phyloP scores from a whole-genome alignment of 2,797 vertebrate genomes.

The Ibycter americanus region DNA sequence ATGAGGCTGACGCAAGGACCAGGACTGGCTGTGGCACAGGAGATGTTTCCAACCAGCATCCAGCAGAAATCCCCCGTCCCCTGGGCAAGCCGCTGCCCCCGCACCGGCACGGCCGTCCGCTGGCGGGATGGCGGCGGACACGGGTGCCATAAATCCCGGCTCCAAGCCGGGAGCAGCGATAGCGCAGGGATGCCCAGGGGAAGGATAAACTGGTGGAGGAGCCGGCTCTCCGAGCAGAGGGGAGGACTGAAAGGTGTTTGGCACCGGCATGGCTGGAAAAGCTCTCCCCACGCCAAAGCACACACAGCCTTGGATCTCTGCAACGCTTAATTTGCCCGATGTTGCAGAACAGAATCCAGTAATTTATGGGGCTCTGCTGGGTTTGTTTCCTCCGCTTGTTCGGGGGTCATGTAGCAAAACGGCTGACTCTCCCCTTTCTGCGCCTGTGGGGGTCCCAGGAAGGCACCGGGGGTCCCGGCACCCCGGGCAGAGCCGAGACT shows the following conservation, averaged over 20 bases:
- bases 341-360: not conserved
- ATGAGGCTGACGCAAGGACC: not conserved
- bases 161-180: rapidly evolving
- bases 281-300: slow-evolving; percentile 53
- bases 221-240: not conserved
- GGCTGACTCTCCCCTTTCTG: not conserved
- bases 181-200: not conserved
- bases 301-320: not conserved
- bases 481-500: rapidly evolving
- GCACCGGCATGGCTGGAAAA: slow-evolving; percentile 21
- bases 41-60: rapidly evolving
- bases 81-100: rapidly evolving
- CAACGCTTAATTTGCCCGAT: not conserved
- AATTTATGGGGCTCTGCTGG: slow-evolving; percentile 10
- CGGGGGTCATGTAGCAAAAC: rapidly evolving
- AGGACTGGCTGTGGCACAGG: not conserved
- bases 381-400: not conserved
- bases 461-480: rapidly evolving
- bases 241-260: slow-evolving; percentile 40
- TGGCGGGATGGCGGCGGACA: rapidly evolving
- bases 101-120: rapidly evolving
- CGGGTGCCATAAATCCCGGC: rapidly evolving
- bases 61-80: not conserved
- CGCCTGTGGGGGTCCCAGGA: not conserved
- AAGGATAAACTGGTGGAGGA: not conserved